Conservation (phyloP, 2,797 vertebrate species). For the Tragopan temminckii region DNA sequence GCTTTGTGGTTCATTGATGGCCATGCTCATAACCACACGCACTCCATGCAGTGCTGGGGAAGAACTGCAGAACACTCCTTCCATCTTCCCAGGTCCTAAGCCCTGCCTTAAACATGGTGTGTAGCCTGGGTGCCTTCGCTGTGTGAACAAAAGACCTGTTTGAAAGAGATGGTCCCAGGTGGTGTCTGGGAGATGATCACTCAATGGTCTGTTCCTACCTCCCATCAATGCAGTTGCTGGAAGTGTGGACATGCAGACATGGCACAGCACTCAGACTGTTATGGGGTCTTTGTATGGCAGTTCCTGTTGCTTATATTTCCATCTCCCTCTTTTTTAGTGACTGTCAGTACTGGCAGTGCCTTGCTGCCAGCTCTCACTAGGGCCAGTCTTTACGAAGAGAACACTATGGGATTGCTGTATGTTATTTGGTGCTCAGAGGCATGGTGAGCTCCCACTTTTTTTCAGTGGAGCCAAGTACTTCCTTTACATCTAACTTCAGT, state of each 20-base stretch:
- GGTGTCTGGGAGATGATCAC: neutral
- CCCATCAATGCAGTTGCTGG: neutral
- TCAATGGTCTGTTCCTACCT: neutral
- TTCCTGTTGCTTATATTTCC: neutral
- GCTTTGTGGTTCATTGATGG: slow-evolving; percentile 86
- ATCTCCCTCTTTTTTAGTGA: neutral
- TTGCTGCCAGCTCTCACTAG: neutral
- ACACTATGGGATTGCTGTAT: neutral
- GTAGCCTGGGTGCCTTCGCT: rapidly evolving
- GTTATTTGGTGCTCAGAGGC: neutral
- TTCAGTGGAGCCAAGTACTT: neutral
- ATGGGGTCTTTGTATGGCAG: rapidly evolving
- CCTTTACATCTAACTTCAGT: neutral
- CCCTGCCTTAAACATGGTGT: neutral
- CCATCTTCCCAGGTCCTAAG: slow-evolving; percentile 66
- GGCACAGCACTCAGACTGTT: neutral
- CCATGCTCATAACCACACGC: slow-evolving; percentile 75
- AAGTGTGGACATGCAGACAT: rapidly evolving
- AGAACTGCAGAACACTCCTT: slow-evolving; percentile 43
- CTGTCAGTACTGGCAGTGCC: neutral
- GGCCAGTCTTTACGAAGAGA: neutral
- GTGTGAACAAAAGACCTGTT: neutral
- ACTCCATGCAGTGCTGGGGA: slow-evolving; percentile 75
- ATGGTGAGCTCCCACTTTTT: neutral
- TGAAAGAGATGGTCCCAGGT: neutral